Percentiles rank a stretch among this genome's conserved stretches.
These are phyloP conservation scores for Chrysaora quinquecirrha DNA, from an alignment of 30 jellyfish, hydroid and myxozoan genomes.

Conservation along the genomic window DNA sequence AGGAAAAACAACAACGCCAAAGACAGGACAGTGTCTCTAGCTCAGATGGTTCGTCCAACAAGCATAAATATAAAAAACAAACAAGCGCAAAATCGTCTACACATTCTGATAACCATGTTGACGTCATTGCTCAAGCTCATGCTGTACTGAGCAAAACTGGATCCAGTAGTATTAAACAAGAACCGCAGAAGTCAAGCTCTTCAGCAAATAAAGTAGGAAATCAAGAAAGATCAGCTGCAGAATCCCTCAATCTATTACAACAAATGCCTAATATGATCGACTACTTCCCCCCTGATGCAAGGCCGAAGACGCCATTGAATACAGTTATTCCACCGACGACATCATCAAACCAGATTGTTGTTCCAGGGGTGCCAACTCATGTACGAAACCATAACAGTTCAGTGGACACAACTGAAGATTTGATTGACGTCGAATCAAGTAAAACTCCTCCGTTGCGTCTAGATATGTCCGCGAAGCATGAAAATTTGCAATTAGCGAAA, in stretches of 20 bases:
- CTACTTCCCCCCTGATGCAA: slow-evolving; percentile 33
- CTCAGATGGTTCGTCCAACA: slow-evolving; percentile 28
- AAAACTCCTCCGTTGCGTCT: background rate
- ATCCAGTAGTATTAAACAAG: background rate
- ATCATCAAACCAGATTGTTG: background rate
- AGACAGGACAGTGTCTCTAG: slow-evolving; percentile 45
- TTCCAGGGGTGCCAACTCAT: background rate
- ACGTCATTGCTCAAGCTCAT: background rate
- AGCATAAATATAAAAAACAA: slow-evolving; percentile 37
- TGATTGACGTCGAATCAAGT: slow-evolving; percentile 4
- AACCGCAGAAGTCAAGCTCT: background rate
- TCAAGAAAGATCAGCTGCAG: slow-evolving; percentile 65
- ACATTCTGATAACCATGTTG: background rate
- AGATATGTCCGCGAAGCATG: background rate
- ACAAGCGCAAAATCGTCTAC: slow-evolving; percentile 2
- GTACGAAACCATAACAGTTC: background rate
- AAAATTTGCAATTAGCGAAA: background rate
- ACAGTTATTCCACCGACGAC: slow-evolving; percentile 14
- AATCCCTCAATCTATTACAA: slow-evolving; percentile 57
- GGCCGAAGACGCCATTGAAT: slow-evolving; percentile 65
- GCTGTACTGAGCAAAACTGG: background rate
- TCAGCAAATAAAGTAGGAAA: slow-evolving; percentile 12
- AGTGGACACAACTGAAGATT: background rate
- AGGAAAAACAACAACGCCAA: slow-evolving; percentile 36
- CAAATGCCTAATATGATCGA: slow-evolving; percentile 44